Evolutionary conservation across 2,888 invertebrate genomes (phyloP), one percentile per base, ranked within the genome.

Genomic region (Zonitis immaculata): DNA sequence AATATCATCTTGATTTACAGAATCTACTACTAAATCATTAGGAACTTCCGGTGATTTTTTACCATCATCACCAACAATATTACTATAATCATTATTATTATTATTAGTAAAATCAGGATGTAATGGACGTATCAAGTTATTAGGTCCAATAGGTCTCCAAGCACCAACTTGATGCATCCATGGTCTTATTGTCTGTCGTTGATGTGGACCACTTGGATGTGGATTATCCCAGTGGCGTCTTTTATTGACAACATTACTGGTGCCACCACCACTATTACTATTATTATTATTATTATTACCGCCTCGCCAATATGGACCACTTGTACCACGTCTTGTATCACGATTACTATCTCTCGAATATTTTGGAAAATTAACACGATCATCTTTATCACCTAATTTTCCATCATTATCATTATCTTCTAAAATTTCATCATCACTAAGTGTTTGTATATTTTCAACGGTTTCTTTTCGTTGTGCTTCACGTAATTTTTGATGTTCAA

Each of bases 401-500:
- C 25, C 25, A 11, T 47, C 30, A 44, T 12, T 48, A 47, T 59
- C 51, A 20, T 47, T 48, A 20, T 60, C 63, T 12, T 60, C 65
- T 28, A 72, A 67, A 14, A 76, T 61, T 53, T 76, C 76, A 46
- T 76, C 76, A 49, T 77, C 76, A 49, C 76, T 76, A 28, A 76
- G 73, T 6, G 74, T 72, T 54, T 74, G 73, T 22, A 75, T 54
- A 49, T 70, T 72, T 14, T 59, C 63, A 5, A 63, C 77, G 1
- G 80, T 80, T 42, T 80, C 78, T 67, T 84, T 83, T 44, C 87
- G 81, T 63, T 89, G 86, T 0, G 88, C 88, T 52, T 89, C 89
- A 53, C 87, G 84, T 3, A 89, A 74, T 71, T 91, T 91, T 51
- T 80, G 79, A 48, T 84, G 86, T 70, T 92, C 91, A 62, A 88